Evolutionary conservation across 2,888 invertebrate species (phyloP).

Genomic region (Vesta saturnalis): DNA sequence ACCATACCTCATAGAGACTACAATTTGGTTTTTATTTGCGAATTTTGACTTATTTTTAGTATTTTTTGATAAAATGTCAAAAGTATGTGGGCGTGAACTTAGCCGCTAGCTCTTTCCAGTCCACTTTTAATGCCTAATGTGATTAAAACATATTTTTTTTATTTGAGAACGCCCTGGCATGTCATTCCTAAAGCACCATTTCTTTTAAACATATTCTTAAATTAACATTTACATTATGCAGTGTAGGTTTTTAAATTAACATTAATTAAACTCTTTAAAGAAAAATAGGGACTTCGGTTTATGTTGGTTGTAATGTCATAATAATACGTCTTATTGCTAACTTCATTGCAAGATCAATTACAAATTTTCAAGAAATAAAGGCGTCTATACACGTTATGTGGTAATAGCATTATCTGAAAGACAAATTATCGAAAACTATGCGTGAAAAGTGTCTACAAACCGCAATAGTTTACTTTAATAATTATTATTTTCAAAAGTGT

Average conservation of each 20-base stretch:
- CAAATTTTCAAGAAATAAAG: too few relatives aligned
- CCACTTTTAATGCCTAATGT: not conserved
- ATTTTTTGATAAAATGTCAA: constrained; percentile 42
- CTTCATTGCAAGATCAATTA: too few relatives aligned
- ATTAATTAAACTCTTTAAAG: constrained; percentile 5
- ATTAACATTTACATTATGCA: not conserved
- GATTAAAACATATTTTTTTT: not conserved
- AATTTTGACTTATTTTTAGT: constrained; percentile 18
- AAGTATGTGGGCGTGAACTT: constrained; percentile 52
- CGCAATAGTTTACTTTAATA: too few relatives aligned
- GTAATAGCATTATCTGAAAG: too few relatives aligned
- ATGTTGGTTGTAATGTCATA: not conserved
- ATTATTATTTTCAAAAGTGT: too few relatives aligned
- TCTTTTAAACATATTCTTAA: not conserved
- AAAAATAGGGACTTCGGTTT: not conserved
- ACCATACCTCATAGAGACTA: constrained; percentile 32
- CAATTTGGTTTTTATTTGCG: constrained; percentile 16
- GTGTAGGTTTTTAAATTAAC: not conserved
- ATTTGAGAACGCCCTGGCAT: too few relatives aligned
- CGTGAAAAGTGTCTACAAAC: too few relatives aligned
- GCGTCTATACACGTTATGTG: too few relatives aligned
- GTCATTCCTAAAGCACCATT: constrained; percentile 7
- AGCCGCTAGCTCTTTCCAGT: constrained; percentile 26
- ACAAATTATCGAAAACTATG: too few relatives aligned
- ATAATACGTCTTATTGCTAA: not conserved